Conservation (phyloP, 64 coral and sea anemone genomes). For the Hydrozoanthus tunicans region DNA sequence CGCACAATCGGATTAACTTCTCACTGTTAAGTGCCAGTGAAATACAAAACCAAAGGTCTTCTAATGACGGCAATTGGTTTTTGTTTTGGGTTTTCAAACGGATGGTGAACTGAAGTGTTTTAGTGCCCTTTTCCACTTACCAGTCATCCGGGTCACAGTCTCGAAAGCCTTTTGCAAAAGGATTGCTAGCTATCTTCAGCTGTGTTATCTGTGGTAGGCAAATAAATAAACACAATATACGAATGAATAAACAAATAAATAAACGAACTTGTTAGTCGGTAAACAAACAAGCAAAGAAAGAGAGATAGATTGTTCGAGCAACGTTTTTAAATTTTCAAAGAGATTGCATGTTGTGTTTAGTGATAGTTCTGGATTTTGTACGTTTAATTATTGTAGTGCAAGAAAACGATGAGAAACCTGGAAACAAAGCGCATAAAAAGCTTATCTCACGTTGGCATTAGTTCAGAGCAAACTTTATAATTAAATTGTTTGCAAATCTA, state of each 20-base stretch:
- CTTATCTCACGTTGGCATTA: too few species aligned
- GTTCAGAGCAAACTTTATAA: too few species aligned
- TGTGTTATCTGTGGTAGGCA: constrained; percentile 91
- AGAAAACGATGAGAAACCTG: too few species aligned
- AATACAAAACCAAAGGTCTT: background rate
- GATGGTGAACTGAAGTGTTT: constrained; percentile 25
- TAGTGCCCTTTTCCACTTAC: constrained; percentile 54
- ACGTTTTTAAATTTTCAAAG: too few species aligned
- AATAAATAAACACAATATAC: background rate
- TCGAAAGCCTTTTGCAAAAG: constrained; percentile 98
- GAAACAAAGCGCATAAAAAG: too few species aligned
- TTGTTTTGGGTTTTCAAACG: background rate
- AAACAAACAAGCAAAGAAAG: too few species aligned
- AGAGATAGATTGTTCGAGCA: too few species aligned
- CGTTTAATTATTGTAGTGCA: too few species aligned
- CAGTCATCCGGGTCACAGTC: constrained; percentile 99
- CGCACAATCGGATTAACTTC: background rate
- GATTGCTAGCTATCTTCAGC: constrained; percentile 98
- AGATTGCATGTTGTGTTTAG: too few species aligned
- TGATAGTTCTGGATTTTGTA: too few species aligned
- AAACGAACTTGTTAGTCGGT: background rate
- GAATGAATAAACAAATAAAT: too few species aligned
- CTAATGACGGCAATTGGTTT: background rate
- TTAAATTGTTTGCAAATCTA: too few species aligned
- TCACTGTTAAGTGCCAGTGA: background rate